Evolutionary conservation across 2,888 invertebrate species (phyloP).

Genomic region (Eupithecia subumbrata): DNA sequence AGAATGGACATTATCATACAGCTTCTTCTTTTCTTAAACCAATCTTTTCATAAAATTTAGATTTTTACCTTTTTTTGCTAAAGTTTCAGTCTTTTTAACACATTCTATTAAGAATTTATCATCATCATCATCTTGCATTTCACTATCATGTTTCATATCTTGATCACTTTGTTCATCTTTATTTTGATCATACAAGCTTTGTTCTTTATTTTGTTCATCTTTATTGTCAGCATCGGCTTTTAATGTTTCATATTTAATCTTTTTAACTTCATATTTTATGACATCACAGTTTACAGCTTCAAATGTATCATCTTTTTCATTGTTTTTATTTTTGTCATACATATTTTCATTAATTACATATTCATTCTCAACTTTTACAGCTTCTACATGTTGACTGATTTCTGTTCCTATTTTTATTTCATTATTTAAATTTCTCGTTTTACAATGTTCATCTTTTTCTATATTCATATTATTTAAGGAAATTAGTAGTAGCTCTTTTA

Average conservation of each 20-base stretch:
- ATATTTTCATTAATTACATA: neutral
- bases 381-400: neutral
- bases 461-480: neutral
- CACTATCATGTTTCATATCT: neutral
- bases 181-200: neutral
- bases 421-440: neutral
- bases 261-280: neutral
- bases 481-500: neutral
- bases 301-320: neutral
- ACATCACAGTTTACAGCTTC: constrained; percentile 5
- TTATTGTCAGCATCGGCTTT: neutral
- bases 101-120: constrained; percentile 1
- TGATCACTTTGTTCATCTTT: constrained; percentile 4
- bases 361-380: neutral
- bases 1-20: too few relatives aligned
- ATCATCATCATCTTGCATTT: neutral
- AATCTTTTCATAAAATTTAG: too few relatives aligned
- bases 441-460: neutral
- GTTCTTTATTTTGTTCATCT: neutral
- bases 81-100: neutral
- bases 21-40: too few relatives aligned
- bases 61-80: neutral
- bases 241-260: neutral
- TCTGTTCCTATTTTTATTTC: neutral
- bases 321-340: neutral